Base-by-base conservation (phyloP, 2,113 vertebrate species). In the Periophthalmodon schlosseri region DNA sequence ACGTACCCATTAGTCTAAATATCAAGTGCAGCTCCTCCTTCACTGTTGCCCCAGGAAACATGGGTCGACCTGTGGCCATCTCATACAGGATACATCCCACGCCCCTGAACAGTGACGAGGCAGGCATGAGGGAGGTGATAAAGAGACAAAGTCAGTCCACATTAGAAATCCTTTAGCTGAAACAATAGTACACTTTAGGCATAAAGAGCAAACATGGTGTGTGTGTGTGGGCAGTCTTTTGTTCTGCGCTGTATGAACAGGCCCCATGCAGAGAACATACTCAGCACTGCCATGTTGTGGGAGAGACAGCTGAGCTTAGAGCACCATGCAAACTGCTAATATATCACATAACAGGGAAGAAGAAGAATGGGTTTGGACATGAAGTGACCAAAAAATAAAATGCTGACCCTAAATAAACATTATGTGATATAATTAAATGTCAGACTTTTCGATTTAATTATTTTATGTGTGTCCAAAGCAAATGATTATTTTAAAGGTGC, bases 21-120 rank as follows among this genome's bases (percentile, higher is more conserved):
- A 99, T 93, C 50, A 98, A 88, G 80, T 98, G 95, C 20, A 98
- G 94, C 86, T 99, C 96, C 73, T 99, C 97, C 77, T 99, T 99
- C 76, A 99, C 95, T 0, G 97, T 97, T 72, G 97, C 96, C 57
- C 97, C 97, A 0, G 97, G 97, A 90, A 99, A 99, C 94, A 99
- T 94, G 47, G 97, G 96, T 50, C 96, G 94, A 12, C 97, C 97
- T 0, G 97, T 97, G 33, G 95, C 95, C 96, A 99, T 97, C 91
- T 99, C 97, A 56, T 94, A 97, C 79, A 95, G 91, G 86, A 99
- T 99, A 69, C 97, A 99, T 63, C 97, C 97, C 20, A 99, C 96
- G 0, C 97, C 97, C 97, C 97, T 99, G 80, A n/a, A 84, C 13
- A n/a, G 34, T 50, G 52, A 46, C 28, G 36, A 57, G 68, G 28